These are phyloP conservation scores for Rhinophrynus dorsalis DNA, from an alignment of 2,797 vertebrate genomes.

Conservation along the genomic window DNA sequence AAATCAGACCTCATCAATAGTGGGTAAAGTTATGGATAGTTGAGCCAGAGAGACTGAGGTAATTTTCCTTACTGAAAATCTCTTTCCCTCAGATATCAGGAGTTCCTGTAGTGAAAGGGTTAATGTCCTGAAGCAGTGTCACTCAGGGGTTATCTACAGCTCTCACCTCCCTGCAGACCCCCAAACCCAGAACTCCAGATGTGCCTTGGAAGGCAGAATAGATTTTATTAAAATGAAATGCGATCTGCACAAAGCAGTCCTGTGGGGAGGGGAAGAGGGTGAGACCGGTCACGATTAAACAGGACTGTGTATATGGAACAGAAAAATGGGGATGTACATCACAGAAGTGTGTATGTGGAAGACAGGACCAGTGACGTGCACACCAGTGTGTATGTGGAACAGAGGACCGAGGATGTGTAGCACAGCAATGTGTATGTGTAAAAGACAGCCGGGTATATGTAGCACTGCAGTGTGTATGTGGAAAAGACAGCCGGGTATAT, in stretches of 20 bases:
- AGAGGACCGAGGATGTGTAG: too few species aligned
- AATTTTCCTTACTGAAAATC: too few species aligned
- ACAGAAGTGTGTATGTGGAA: too few species aligned
- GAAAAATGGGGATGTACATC: neutral
- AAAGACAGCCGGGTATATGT: too few species aligned
- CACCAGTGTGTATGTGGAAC: too few species aligned
- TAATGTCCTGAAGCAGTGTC: constrained; percentile 40
- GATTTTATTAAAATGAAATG: constrained; percentile 49
- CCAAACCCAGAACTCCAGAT: constrained; percentile 43
- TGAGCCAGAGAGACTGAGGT: too few species aligned
- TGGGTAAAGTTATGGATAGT: too few species aligned
- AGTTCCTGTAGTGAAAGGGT: constrained; percentile 9
- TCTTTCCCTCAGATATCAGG: neutral
- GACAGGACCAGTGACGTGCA: too few species aligned
- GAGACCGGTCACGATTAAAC: neutral
- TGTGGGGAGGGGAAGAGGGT: constrained; percentile 12
- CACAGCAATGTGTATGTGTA: too few species aligned
- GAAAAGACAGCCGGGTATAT: too few species aligned
- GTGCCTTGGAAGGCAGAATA: constrained; percentile 41
- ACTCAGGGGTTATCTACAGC: constrained; percentile 41
- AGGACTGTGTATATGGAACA: neutral
- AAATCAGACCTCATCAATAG: too few species aligned
- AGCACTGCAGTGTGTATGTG: too few species aligned
- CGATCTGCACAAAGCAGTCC: constrained; percentile 38
- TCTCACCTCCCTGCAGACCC: constrained; percentile 40